phyloP scores from a whole-genome alignment of 2,888 invertebrate species.

The Phaonia tiefii region DNA sequence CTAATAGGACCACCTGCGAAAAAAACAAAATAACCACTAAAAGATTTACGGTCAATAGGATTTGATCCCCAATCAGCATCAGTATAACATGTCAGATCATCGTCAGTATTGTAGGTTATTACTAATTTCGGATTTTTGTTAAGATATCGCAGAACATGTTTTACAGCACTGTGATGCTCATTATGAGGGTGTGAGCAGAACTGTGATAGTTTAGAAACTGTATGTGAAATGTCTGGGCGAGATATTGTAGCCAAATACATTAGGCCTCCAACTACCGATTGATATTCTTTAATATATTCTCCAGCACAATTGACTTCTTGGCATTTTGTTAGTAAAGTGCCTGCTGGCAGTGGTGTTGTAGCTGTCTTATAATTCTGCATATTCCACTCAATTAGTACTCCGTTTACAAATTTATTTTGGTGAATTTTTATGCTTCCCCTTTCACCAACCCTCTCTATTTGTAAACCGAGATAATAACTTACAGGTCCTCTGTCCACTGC shows the following conservation, averaged over 20 bases:
- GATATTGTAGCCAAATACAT: constrained; percentile 53
- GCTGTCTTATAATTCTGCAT: constrained; percentile 53
- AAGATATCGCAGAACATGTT: constrained; percentile 56
- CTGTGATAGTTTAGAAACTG: constrained; percentile 58
- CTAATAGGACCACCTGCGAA: constrained; percentile 50
- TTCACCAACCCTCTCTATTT: constrained; percentile 32
- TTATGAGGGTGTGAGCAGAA: constrained; percentile 64
- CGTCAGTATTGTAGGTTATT: constrained; percentile 36
- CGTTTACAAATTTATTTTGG: constrained; percentile 29
- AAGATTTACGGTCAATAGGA: constrained; percentile 58
- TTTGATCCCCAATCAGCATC: constrained; percentile 67
- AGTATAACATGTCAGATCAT: constrained; percentile 43
- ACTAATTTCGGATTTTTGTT: constrained; percentile 25
- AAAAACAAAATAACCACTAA: constrained; percentile 55
- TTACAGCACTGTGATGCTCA: constrained; percentile 63
- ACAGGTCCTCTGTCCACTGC: constrained; percentile 35
- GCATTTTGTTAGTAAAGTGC: constrained; percentile 47
- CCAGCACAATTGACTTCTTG: constrained; percentile 40
- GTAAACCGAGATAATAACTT: constrained; percentile 32
- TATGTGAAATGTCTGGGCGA: constrained; percentile 56
- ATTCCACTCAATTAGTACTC: constrained; percentile 42
- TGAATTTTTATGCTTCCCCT: constrained; percentile 39
- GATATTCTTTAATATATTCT: constrained; percentile 45
- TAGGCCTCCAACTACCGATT: constrained; percentile 54
- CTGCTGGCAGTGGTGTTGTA: constrained; percentile 38